Percentiles rank a stretch among this genome's conserved stretches.
These are phyloP conservation scores for Danio rerio DNA, from an alignment of 2,113 vertebrate species.

Conservation along the genomic window DNA sequence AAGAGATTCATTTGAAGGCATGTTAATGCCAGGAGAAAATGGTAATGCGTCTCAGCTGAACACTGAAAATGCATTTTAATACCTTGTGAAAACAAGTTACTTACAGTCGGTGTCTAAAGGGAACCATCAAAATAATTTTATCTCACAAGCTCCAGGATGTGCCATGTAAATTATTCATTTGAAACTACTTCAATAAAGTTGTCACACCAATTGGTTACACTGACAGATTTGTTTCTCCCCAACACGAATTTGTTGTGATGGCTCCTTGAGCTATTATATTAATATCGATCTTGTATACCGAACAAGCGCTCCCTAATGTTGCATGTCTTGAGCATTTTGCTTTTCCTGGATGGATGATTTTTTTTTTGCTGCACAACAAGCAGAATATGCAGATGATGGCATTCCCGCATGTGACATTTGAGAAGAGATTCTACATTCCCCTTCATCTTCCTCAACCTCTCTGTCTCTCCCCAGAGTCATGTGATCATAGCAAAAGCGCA, in stretches of 20 bases:
- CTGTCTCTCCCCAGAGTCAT: not conserved
- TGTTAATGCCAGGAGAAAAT: too few relatives aligned
- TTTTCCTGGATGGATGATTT: conserved; percentile 9
- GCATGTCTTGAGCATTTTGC: not conserved
- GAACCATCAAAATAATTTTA: too few relatives aligned
- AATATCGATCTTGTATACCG: not conserved
- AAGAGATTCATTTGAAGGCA: too few relatives aligned
- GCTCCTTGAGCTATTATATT: conserved; percentile 4
- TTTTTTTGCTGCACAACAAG: not conserved
- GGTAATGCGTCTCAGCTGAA: too few relatives aligned
- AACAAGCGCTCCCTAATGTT: not conserved
- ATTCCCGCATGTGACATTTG: conserved; percentile 3
- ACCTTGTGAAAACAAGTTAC: too few relatives aligned
- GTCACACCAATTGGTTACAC: not conserved
- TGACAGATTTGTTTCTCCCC: not conserved
- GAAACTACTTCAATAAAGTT: not conserved
- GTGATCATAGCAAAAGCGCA: conserved; percentile 30
- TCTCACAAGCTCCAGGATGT: not conserved
- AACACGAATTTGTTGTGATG: not conserved
- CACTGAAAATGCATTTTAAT: too few relatives aligned
- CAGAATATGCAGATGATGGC: conserved; percentile 6
- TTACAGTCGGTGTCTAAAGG: too few relatives aligned
- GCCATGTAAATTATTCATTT: conserved; percentile 11
- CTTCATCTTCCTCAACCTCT: not conserved
- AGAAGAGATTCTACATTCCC: conserved; percentile 11